phyloP scores from a whole-genome alignment of 2,113 vertebrate species.

The Eubucco bourcierii region DNA sequence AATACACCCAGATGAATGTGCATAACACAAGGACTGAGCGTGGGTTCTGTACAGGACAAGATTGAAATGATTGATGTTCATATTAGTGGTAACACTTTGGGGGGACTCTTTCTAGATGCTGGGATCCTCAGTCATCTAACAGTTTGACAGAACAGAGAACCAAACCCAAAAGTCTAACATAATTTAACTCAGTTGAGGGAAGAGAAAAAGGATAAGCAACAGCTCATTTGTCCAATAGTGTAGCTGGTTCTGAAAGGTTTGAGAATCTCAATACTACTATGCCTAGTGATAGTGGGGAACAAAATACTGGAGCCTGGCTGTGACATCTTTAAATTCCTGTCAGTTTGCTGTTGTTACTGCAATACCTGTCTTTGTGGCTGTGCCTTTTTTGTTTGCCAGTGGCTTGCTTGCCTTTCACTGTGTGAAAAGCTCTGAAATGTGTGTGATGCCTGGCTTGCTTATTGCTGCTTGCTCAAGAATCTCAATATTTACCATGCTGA shows the following conservation, averaged over 20 bases:
- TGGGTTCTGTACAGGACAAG: background rate
- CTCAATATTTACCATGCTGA: background rate
- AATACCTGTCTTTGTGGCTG: background rate
- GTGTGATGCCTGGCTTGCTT: background rate
- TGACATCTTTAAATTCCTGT: background rate
- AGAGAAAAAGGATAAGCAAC: background rate
- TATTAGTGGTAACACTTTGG: background rate
- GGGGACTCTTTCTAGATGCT: background rate
- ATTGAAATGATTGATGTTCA: background rate
- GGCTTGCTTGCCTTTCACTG: background rate
- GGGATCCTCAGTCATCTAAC: background rate
- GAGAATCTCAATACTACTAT: background rate
- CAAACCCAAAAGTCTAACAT: no score
- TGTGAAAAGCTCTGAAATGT: background rate
- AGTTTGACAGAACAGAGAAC: background rate
- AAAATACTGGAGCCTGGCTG: background rate
- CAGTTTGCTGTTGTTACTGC: background rate
- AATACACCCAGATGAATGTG: background rate
- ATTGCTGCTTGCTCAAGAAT: background rate
- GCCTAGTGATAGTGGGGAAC: background rate
- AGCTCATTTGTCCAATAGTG: background rate
- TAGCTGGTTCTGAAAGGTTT: background rate
- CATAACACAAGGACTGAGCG: background rate
- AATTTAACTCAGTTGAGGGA: background rate
- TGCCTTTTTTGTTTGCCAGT: background rate